These are phyloP conservation scores for Hippoglossus hippoglossus DNA, from an alignment of 2,797 vertebrate species.

Conservation along the genomic window DNA sequence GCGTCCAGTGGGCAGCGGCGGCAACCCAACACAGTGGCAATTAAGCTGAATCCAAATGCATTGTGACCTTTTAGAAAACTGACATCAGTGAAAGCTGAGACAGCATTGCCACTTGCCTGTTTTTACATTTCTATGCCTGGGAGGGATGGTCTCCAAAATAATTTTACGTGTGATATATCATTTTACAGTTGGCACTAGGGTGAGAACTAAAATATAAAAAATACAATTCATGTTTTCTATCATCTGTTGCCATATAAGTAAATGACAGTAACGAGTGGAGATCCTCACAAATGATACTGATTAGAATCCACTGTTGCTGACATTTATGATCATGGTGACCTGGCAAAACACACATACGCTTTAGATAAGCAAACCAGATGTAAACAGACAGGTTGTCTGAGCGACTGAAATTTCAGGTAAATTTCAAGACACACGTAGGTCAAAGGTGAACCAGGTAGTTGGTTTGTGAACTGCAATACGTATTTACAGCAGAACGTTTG, in stretches of 20 bases:
- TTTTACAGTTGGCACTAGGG: not conserved
- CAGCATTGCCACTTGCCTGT: conserved; percentile 5
- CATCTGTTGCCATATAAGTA: not conserved
- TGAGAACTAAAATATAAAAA: not conserved
- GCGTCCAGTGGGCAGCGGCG: not conserved
- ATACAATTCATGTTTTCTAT: not conserved
- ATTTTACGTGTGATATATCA: not conserved
- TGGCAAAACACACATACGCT: not conserved
- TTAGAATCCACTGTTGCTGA: not conserved
- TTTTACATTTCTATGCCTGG: not conserved
- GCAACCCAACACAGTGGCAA: conserved; percentile 4
- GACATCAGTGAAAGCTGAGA: conserved; percentile 19
- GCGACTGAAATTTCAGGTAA: not conserved
- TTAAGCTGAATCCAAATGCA: conserved; percentile 35
- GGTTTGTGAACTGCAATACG: not conserved
- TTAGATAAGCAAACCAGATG: not conserved
- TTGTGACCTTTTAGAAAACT: conserved; percentile 47
- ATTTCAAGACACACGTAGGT: not conserved
- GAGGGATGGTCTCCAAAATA: not conserved
- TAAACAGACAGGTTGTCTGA: not conserved
- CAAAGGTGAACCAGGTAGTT: not conserved
- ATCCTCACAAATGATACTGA: not conserved
- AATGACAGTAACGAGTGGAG: not conserved
- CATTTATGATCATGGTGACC: not conserved
- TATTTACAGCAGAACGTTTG: not conserved